phyloP scores from a whole-genome alignment of 23 tunicate species.

The Clavelina lepadiformis region DNA sequence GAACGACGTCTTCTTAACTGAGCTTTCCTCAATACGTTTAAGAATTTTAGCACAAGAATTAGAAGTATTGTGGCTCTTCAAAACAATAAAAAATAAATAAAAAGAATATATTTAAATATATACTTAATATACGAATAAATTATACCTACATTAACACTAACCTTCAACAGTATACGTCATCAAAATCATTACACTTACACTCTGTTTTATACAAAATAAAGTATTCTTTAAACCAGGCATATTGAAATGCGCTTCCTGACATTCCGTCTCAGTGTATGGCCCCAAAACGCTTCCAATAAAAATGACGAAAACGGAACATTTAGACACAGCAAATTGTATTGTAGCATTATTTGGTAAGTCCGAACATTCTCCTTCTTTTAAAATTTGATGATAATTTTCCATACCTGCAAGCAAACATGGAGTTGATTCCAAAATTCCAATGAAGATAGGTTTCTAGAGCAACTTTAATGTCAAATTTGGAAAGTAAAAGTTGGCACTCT shows the following conservation, averaged over 20 bases:
- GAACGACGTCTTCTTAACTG: not conserved
- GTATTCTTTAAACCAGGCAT: constrained; percentile 26
- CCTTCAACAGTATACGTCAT: no score
- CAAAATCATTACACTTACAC: constrained; percentile 8
- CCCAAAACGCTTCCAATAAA: not conserved
- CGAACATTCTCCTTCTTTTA: no score
- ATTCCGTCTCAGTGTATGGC: constrained; percentile 47
- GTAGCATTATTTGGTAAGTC: no score
- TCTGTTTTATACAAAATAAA: constrained; percentile 34
- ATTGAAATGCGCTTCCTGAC: constrained; percentile 24
- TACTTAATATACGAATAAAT: not conserved
- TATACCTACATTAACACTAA: no score
- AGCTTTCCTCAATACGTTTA: not conserved
- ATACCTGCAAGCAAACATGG: no score
- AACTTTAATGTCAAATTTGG: no score
- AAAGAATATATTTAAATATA: constrained; percentile 1
- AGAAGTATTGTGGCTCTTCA: not conserved
- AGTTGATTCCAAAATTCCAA: no score
- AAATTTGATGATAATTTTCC: no score
- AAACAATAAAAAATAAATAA: not conserved
- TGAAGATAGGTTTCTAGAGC: no score
- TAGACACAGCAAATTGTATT: not conserved
- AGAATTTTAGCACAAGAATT: not conserved
- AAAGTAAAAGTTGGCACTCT: no score
- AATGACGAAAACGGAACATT: constrained; percentile 8